Conservation (phyloP, 1,140 invertebrate genomes). For the Mactra quadrangularis region DNA sequence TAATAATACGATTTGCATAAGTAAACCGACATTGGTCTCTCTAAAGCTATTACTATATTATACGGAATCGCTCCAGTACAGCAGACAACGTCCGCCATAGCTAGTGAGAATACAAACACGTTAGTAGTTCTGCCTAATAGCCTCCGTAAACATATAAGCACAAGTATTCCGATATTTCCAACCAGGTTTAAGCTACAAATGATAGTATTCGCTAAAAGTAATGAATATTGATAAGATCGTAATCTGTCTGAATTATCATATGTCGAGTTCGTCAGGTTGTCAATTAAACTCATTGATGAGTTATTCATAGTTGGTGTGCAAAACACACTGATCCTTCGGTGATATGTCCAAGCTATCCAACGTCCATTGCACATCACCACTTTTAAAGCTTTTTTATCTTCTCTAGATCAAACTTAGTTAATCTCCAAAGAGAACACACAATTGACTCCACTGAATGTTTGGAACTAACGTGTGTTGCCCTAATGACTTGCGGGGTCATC, state of each 20-base stretch:
- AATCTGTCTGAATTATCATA: neutral
- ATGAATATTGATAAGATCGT: slow-evolving; percentile 38
- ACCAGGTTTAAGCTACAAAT: slow-evolving; percentile 32
- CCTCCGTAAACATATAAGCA: slow-evolving; percentile 48
- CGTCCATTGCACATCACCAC: too few relatives aligned
- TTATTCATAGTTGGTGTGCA: slow-evolving; percentile 27
- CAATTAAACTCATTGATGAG: slow-evolving; percentile 19
- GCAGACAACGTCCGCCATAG: slow-evolving; percentile 53
- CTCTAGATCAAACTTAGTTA: too few relatives aligned
- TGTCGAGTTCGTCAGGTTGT: slow-evolving; percentile 14
- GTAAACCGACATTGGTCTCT: slow-evolving; percentile 50
- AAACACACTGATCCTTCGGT: neutral
- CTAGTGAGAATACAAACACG: slow-evolving; percentile 57
- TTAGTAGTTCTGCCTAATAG: slow-evolving; percentile 54
- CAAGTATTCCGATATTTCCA: slow-evolving; percentile 33
- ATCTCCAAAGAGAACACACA: too few relatives aligned
- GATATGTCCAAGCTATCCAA: neutral
- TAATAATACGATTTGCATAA: slow-evolving; percentile 57
- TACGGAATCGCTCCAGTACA: slow-evolving; percentile 40
- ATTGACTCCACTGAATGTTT: too few relatives aligned
- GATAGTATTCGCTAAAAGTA: slow-evolving; percentile 39
- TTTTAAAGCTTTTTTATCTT: too few relatives aligned
- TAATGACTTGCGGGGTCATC: too few relatives aligned
- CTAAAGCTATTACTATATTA: slow-evolving; percentile 32
- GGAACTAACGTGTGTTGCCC: too few relatives aligned